phyloP scores from a whole-genome alignment of 2,797 vertebrate genomes.

The Nannoperca obscura region DNA sequence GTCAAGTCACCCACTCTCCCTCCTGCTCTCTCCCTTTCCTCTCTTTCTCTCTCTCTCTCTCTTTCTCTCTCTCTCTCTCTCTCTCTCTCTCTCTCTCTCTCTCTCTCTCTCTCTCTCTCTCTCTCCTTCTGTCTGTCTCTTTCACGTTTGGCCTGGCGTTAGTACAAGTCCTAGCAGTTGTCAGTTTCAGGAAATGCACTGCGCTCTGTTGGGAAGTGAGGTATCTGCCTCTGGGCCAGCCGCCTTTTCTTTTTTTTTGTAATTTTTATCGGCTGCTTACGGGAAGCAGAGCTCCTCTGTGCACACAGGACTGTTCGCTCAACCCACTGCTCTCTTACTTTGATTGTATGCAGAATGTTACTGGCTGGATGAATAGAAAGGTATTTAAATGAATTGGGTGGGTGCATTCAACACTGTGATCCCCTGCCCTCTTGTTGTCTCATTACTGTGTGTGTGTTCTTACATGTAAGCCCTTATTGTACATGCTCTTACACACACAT shows the following conservation, averaged over 20 bases:
- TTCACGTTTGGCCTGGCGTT: slow-evolving; percentile 65
- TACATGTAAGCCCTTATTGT: background rate
- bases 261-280: slow-evolving; percentile 74
- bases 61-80: background rate
- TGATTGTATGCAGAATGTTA: slow-evolving; percentile 37
- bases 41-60: background rate
- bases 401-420: slow-evolving; percentile 4
- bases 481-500: background rate
- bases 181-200: slow-evolving; percentile 83
- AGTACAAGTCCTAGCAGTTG: slow-evolving; percentile 70
- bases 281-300: slow-evolving; percentile 67
- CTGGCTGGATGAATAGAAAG: slow-evolving; percentile 17
- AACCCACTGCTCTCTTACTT: slow-evolving; percentile 25
- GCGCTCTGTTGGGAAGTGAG: slow-evolving; percentile 81
- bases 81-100: background rate
- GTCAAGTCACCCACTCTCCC: slow-evolving; percentile 41
- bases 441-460: background rate
- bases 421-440: background rate
- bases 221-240: slow-evolving; percentile 70
- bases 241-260: slow-evolving; percentile 25
- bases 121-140: slow-evolving; percentile 31
- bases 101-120: background rate
- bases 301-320: slow-evolving; percentile 36
- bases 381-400: slow-evolving; percentile 35
- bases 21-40: background rate